Evolutionary conservation across 2,888 invertebrate genomes (phyloP), one percentile per base, ranked within the genome.

Genomic region (Heliconius sara): DNA sequence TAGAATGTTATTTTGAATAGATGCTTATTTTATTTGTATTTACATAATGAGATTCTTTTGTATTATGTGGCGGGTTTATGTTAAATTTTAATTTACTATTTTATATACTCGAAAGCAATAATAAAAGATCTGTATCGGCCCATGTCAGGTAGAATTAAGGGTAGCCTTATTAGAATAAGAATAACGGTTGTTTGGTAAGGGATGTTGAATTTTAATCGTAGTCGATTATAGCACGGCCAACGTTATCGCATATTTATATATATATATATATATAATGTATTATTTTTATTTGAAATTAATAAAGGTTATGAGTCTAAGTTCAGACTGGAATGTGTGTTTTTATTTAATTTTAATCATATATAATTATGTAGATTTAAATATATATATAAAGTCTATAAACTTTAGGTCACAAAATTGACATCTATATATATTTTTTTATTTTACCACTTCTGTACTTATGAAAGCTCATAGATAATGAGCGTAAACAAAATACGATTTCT

Each of bases 111-210:
- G 83, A 84, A 86, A 91, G 91, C 91, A 92, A 91, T 91, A 90
- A 89, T 86, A 86, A 84, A 81, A 77, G 82, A 85, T 82, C 81
- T 86, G 87, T 86, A 86, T 88, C 85, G 89, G 89, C 89, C 89
- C 88, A 89, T 82, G 79, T 82, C 88, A 85, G 87, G 89, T 94
- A 93, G 93, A 89, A 88, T 92, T 95, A 94, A 94, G 93, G 92
- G 92, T 94, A 95, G 95, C 95, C 95, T 95, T 95, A 95, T 88
- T 95, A 95, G 95, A 87, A 79, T 94, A 94, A 94, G 93, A 91
- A 88, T 90, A 91, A 90, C 87, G 88, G 88, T 89, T 89, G 89
- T 87, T 85, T 85, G 88, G 87, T 85, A 88, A 89, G 88, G 89
- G 86, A 89, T 89, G 91, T 92, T 92, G 88, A 92, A 90, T 91